Evolutionary conservation across 2,797 vertebrate genomes (phyloP), one percentile per base, ranked within the genome.

Genomic region (Spinus pinus): DNA sequence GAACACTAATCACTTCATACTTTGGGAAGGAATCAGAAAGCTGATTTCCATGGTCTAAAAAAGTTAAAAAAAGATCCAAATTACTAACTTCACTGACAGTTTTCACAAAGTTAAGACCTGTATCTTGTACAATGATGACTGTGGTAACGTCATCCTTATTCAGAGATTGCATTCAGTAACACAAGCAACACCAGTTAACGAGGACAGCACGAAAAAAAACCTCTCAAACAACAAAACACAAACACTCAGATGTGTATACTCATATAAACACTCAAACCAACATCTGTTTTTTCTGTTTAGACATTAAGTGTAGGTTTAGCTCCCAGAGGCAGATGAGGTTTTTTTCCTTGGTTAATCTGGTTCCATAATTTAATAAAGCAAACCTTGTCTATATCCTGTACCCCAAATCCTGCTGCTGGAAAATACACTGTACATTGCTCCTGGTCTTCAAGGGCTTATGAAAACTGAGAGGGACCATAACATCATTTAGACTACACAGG

Each of bases 281-380:
- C 8, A 56, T 24, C 33, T 3, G 4, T 37, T 82, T 81, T 49
- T 53, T 39, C 31, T 33, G 13, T 23, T 90, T 78, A 86, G 25
- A 86, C 7, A 39, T 24, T 46, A 58, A 9, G 31, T 6, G 14
- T 28, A 80, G 11, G 30, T 60, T 85, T 44, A 75, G 53, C 21
- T 72, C 31, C 41, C 27, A 50, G 31, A 78, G 27, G 33, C 0
- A 0, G 77, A 54, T 19, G 7, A 86, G 14, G 0, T 1, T 53
- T 90, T 62, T 56, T 56, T 27, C n/a, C 61, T 37, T 74, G 18
- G 24, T 46, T 77, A 80, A 67, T 8, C 3, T 57, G 24, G 14
- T 72, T 62, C 84, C 66, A 42, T 10, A 77, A 46, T 49, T 73
- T 56, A 71, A n/a, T 58, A 85, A 73, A 33, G 31, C 10, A 94